A percentile compares a stretch with the other conserved stretches of the same genome.
phyloP scores from a whole-genome alignment of 2,888 invertebrate species.

The Sylvicola cinctus region DNA sequence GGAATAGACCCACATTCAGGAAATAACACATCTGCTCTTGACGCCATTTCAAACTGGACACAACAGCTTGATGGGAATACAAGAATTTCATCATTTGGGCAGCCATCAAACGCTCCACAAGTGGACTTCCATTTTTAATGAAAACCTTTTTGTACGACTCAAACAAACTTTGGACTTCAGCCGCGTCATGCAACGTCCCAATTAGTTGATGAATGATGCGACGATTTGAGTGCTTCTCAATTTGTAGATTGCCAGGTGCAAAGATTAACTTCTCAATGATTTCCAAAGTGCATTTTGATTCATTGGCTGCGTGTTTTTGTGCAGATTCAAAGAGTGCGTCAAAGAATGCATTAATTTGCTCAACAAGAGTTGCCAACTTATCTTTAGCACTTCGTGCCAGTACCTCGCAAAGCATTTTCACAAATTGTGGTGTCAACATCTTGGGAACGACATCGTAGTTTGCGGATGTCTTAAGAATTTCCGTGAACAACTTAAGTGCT shows the following conservation, averaged over 20 bases:
- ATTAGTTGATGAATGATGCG: conserved; percentile 41
- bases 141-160: conserved; percentile 39
- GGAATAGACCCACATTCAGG: conserved; percentile 41
- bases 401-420: no score
- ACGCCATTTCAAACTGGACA: conserved; percentile 33
- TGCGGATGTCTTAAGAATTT: no score
- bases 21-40: conserved; percentile 40
- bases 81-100: conserved; percentile 32
- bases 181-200: conserved; percentile 30
- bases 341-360: no score
- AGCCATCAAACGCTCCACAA: conserved; percentile 35
- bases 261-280: conserved; percentile 42
- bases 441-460: no score
- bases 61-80: conserved; percentile 20
- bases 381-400: no score
- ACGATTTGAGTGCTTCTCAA: conserved; percentile 48
- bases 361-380: no score
- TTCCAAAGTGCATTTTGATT: conserved; percentile 24
- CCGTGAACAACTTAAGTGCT: no score
- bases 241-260: conserved; percentile 48
- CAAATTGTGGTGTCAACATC: no score
- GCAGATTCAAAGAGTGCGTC: no score
- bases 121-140: conserved; percentile 9
- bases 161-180: conserved; percentile 40
- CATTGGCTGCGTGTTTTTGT: no score